Evolutionary conservation across 2,797 vertebrate genomes (phyloP).

Genomic region (Aeoliscus strigatus): DNA sequence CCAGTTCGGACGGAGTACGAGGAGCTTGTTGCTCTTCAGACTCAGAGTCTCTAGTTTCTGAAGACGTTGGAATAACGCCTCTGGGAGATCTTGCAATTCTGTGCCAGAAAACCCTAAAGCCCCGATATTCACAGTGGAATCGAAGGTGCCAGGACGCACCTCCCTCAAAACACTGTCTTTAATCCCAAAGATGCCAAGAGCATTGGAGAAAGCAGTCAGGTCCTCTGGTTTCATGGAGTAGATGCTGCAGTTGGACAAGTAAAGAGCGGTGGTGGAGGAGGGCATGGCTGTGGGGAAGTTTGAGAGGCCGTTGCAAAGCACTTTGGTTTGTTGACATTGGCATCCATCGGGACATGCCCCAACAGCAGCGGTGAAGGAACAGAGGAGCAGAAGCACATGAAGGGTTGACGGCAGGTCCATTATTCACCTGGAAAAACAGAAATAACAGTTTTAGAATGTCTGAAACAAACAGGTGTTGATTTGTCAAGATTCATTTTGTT

Average conservation of each 20-base stretch:
- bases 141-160: constrained; percentile 78
- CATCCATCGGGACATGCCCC: constrained; percentile 63
- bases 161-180: constrained; percentile 45
- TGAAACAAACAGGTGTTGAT: constrained; percentile 1
- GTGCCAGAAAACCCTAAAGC: constrained; percentile 75
- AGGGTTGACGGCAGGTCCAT: constrained; percentile 56
- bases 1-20: constrained; percentile 66
- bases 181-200: constrained; percentile 41
- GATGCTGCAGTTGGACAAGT: constrained; percentile 48
- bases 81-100: constrained; percentile 82
- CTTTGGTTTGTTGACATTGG: constrained; percentile 28
- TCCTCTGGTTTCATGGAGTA: constrained; percentile 58
- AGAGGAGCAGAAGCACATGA: constrained; percentile 52
- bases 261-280: constrained; percentile 24
- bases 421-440: constrained; percentile 41
- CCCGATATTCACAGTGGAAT: constrained; percentile 69
- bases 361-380: constrained; percentile 34
- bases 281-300: constrained; percentile 59
- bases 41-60: constrained; percentile 73
- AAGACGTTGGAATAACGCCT: constrained; percentile 77
- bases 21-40: constrained; percentile 78
- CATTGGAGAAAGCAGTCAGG: constrained; percentile 45
- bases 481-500: too few species aligned
- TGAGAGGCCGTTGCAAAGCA: constrained; percentile 48
- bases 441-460: constrained; percentile 3